Percentiles rank a stretch among this genome's conserved stretches.
These are phyloP conservation scores for Myripristis jacobus DNA, from an alignment of 2,797 vertebrate species.

Conservation along the genomic window DNA sequence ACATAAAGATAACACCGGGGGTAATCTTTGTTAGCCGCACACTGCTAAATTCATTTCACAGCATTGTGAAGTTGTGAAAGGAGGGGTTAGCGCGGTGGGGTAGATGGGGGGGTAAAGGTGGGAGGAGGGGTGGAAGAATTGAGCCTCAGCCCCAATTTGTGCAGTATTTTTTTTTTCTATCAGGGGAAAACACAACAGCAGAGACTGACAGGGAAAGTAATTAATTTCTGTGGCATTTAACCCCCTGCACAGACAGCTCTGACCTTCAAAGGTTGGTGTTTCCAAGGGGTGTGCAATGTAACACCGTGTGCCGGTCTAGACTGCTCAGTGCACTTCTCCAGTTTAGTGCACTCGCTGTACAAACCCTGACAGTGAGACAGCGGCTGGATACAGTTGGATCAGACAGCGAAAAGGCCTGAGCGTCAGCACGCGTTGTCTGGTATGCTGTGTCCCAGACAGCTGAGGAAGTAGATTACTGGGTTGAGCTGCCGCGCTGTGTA, in stretches of 20 bases:
- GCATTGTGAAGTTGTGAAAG: conserved; percentile 51
- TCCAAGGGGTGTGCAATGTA: conserved; percentile 61
- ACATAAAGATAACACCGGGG: conserved; percentile 64
- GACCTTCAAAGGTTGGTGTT: conserved; percentile 73
- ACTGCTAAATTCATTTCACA: conserved; percentile 67
- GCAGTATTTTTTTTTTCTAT: conserved; percentile 38
- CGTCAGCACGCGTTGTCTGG: conserved; percentile 32
- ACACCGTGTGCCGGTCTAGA: conserved; percentile 19
- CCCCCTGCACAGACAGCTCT: conserved; percentile 66
- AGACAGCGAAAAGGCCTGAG: conserved; percentile 9
- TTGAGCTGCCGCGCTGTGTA: conserved; percentile 7
- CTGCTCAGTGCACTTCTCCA: conserved; percentile 1
- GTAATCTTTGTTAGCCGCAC: conserved; percentile 74
- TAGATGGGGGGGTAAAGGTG: neutral
- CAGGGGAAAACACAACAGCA: conserved; percentile 64
- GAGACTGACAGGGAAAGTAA: conserved; percentile 76
- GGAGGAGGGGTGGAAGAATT: conserved; percentile 25
- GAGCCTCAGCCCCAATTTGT: conserved; percentile 22
- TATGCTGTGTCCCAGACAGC: conserved; percentile 11
- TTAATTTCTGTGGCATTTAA: conserved; percentile 80
- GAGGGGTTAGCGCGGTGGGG: conserved; percentile 10
- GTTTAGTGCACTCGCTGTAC: conserved; percentile 31
- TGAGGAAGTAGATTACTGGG: conserved; percentile 17
- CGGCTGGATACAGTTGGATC: conserved; percentile 32
- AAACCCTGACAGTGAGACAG: conserved; percentile 42